These are phyloP conservation scores for Podargus strigoides DNA, from an alignment of 2,797 vertebrate species.

Conservation along the genomic window DNA sequence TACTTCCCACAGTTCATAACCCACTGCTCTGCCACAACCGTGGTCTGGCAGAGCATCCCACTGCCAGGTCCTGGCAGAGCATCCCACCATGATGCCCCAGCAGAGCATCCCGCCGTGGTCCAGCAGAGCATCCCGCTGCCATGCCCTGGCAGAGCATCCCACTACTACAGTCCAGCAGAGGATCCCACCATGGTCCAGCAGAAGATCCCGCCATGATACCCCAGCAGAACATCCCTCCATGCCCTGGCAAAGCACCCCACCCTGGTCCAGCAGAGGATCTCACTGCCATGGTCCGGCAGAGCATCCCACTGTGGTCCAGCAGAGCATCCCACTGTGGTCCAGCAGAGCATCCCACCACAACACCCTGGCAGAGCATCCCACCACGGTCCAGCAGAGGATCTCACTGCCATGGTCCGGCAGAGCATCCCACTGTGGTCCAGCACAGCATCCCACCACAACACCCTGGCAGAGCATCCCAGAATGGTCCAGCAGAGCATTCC, in stretches of 20 bases:
- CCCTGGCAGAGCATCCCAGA: no score
- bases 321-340: neutral
- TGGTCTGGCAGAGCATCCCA: no score
- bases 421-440: no score
- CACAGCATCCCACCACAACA: no score
- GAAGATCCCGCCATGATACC: neutral
- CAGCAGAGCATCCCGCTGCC: no score
- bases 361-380: neutral
- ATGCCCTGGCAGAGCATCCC: neutral
- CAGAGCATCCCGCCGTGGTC: neutral
- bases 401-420: neutral
- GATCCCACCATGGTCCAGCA: neutral
- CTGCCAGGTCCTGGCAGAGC: neutral
- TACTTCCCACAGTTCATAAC: neutral
- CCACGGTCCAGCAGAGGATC: no score
- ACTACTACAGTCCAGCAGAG: no score
- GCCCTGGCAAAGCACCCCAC: neutral
- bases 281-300: neutral
- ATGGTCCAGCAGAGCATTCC: no score
- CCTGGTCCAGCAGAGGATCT: no score
- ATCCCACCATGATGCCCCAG: neutral
- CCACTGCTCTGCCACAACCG: neutral
- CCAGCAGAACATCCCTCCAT: neutral
- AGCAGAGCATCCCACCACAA: neutral
- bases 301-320: neutral